These are phyloP conservation scores for Chromoteleia sp. DNA, from an alignment of 2,888 invertebrate genomes.

Conservation along the genomic window DNA sequence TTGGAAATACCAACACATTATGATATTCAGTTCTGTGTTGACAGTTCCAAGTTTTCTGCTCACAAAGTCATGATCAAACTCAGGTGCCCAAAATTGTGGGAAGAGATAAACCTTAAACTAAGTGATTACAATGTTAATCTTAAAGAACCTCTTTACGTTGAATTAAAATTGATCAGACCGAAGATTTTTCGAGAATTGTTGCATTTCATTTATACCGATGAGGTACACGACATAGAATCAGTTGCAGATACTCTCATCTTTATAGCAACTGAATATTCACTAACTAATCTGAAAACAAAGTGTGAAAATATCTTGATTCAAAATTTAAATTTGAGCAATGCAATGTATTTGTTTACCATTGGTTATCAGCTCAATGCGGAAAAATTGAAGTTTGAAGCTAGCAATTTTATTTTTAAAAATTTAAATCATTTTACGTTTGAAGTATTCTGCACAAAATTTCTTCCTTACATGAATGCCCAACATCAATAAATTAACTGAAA, in stretches of 20 bases:
- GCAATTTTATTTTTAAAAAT: slow-evolving; percentile 5
- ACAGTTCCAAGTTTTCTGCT: slow-evolving; percentile 7
- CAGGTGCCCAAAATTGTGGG: slow-evolving; percentile 11
- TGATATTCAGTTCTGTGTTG: slow-evolving; percentile 15
- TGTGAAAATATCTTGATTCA: slow-evolving; percentile 12
- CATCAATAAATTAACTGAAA: too few relatives aligned
- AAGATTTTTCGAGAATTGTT: slow-evolving; percentile 13
- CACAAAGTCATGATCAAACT: slow-evolving; percentile 21
- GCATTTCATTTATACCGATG: slow-evolving; percentile 10
- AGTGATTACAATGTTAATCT: neutral
- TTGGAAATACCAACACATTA: slow-evolving; percentile 9
- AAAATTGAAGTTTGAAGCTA: neutral
- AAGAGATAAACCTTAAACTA: neutral
- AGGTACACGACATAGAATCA: neutral
- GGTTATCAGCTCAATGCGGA: neutral
- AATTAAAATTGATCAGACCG: neutral
- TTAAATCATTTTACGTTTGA: neutral
- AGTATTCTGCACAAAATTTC: neutral
- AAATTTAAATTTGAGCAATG: neutral
- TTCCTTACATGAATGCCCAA: too few relatives aligned
- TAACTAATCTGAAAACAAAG: neutral
- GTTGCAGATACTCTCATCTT: neutral
- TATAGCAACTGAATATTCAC: slow-evolving; percentile 2
- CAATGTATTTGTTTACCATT: neutral
- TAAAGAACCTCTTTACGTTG: neutral